phyloP scores from a whole-genome alignment of 2,888 invertebrate species.

The Balanococcus diminutus region DNA sequence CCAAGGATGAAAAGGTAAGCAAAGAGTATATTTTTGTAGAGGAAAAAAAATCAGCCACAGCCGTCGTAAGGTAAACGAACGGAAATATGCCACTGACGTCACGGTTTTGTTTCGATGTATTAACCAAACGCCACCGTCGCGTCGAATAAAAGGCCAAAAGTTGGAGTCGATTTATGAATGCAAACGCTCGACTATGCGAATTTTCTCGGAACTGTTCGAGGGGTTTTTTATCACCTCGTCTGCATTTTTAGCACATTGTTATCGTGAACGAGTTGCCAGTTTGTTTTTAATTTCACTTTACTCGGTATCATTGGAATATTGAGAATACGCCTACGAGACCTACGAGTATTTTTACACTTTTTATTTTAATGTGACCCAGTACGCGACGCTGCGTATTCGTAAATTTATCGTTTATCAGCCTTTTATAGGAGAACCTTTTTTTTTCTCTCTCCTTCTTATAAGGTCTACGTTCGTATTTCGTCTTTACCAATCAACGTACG shows the following conservation, averaged over 20 bases:
- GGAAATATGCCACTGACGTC: conserved; percentile 33
- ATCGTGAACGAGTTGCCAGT: conserved; percentile 5
- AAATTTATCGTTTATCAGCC: not conserved
- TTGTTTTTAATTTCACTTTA: not conserved
- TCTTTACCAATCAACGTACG: not conserved
- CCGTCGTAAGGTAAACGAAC: conserved; percentile 27
- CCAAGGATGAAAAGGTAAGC: conserved; percentile 62
- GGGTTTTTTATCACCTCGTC: not conserved
- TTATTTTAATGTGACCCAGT: not conserved
- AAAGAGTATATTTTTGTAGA: not conserved
- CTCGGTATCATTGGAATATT: not conserved
- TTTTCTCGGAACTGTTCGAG: not conserved
- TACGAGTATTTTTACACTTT: not conserved
- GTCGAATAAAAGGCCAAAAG: not conserved
- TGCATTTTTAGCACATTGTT: not conserved
- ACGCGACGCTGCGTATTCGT: not conserved
- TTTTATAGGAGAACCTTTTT: not conserved
- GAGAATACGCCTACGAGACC: not conserved
- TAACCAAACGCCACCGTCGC: not conserved
- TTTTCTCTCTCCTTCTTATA: not conserved
- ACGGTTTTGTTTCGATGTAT: conserved; percentile 13
- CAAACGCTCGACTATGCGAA: not conserved
- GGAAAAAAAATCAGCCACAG: not conserved
- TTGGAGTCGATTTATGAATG: not conserved
- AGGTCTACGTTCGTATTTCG: not conserved